phyloP scores from a whole-genome alignment of 2,888 invertebrate species.

The Amphimallon solstitiale region DNA sequence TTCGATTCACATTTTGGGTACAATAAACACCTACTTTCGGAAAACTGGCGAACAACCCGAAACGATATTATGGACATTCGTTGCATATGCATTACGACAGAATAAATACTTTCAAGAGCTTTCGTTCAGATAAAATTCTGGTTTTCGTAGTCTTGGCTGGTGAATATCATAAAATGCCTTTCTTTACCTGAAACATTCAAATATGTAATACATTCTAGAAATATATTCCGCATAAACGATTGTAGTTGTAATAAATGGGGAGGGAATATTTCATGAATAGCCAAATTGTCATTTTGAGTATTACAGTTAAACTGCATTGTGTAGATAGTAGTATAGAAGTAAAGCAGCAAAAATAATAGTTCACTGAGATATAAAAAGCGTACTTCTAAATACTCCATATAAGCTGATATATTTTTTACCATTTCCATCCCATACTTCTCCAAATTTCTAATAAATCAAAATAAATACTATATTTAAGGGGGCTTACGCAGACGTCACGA shows the following conservation, averaged over 20 bases:
- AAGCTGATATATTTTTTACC: too few species aligned
- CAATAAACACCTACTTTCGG: slow-evolving; percentile 26
- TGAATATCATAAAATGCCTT: slow-evolving; percentile 15
- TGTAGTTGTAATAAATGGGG: slow-evolving; percentile 1
- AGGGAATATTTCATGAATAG: too few species aligned
- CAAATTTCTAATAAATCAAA: too few species aligned
- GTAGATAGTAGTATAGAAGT: too few species aligned
- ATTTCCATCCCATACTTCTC: too few species aligned
- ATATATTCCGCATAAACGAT: slow-evolving; percentile 2
- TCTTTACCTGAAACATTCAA: neutral
- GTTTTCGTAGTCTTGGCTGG: neutral
- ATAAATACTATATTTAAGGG: too few species aligned
- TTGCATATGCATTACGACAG: slow-evolving; percentile 24
- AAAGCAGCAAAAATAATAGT: too few species aligned
- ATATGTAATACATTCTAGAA: slow-evolving; percentile 2
- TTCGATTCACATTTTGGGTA: slow-evolving; percentile 17
- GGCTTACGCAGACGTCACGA: too few species aligned
- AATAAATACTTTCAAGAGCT: slow-evolving; percentile 23
- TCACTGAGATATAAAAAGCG: too few species aligned
- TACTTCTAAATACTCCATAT: too few species aligned
- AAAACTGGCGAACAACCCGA: neutral
- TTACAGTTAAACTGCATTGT: too few species aligned
- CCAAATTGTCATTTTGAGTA: too few species aligned
- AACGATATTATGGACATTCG: slow-evolving; percentile 30
- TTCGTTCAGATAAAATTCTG: slow-evolving; percentile 17